Evolutionary conservation across 2,113 vertebrate genomes (phyloP).

Genomic region (Phasianus colchicus): DNA sequence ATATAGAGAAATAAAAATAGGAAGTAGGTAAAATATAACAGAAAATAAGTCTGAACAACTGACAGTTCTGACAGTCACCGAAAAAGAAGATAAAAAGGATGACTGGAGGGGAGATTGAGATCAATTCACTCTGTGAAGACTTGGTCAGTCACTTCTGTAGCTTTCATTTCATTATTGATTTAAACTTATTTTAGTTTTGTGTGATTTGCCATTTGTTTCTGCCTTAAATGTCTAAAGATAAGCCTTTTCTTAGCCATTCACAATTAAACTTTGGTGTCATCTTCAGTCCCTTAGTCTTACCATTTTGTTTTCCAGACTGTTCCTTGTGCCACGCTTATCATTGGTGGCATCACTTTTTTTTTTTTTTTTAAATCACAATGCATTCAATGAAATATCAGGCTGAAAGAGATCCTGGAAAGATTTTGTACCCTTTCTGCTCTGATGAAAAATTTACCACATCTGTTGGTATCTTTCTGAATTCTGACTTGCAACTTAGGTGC

Average conservation of each 20-base stretch:
- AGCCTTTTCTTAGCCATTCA: background rate
- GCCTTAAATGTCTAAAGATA: background rate
- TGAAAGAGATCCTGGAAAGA: background rate
- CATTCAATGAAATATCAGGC: background rate
- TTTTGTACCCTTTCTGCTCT: background rate
- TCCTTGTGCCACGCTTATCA: background rate
- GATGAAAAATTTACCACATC: background rate
- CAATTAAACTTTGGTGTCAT: background rate
- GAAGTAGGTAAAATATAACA: background rate
- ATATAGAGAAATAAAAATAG: background rate
- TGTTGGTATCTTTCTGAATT: background rate
- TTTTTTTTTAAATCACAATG: background rate
- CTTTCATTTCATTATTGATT: background rate
- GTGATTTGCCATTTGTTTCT: background rate
- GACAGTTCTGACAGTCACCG: background rate
- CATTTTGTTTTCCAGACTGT: background rate
- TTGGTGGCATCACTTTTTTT: background rate
- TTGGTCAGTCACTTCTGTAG: background rate
- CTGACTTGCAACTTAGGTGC: background rate
- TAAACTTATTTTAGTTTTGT: background rate
- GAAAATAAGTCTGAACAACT: background rate
- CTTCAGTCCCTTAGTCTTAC: background rate
- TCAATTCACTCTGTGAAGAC: background rate
- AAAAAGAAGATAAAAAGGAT: background rate
- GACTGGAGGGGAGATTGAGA: accelerated